phyloP scores from a whole-genome alignment of 2,888 invertebrate genomes.

The Smittia sp. region DNA sequence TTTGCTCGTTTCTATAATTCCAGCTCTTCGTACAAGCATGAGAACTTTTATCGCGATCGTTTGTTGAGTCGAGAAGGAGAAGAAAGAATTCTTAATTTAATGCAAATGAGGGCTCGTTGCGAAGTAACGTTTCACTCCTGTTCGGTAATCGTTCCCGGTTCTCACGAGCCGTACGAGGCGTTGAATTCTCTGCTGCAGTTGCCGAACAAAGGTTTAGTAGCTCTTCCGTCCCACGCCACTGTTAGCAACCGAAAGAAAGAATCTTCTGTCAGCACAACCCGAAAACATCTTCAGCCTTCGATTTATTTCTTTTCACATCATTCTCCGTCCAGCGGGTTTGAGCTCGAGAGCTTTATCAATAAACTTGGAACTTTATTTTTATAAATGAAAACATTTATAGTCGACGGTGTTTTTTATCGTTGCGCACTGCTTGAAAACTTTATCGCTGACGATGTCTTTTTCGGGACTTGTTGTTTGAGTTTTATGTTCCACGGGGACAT shows the following conservation, averaged over 20 bases:
- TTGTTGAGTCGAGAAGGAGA: no score
- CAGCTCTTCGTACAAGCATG: background rate
- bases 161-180: no score
- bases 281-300: background rate
- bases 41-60: constrained; percentile 1
- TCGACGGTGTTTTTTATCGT: constrained; percentile 22
- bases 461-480: background rate
- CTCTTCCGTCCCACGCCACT: constrained; percentile 9
- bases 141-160: no score
- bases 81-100: background rate
- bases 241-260: background rate
- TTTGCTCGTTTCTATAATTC: background rate
- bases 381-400: constrained; percentile 24
- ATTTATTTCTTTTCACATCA: constrained; percentile 3
- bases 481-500: constrained; percentile 1
- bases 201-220: no score
- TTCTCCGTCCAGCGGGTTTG: background rate
- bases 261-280: background rate
- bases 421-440: constrained; percentile 23
- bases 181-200: no score
- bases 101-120: background rate
- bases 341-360: constrained; percentile 14
- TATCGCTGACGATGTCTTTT: constrained; percentile 15
- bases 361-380: constrained; percentile 6
- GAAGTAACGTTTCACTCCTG: no score